Base-by-base conservation (phyloP, 2,113 vertebrate species). In the Mobula hypostoma region DNA sequence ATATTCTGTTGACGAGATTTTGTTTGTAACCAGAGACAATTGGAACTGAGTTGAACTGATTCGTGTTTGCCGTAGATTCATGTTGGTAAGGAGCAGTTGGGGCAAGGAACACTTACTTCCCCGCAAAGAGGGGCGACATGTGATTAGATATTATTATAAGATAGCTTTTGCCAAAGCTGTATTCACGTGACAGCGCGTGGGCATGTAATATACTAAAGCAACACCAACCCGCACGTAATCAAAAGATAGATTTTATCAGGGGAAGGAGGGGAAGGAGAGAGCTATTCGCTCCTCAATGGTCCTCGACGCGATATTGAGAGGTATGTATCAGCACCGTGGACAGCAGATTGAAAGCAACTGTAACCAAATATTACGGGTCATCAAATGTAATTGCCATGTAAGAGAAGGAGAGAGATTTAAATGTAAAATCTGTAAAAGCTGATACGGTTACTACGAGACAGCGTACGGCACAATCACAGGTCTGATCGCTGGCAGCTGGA, bases 301-400 rank as follows among this genome's bases (percentile, higher is more conserved):
- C 74, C 85, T 17, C 56, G 94, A 82, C 56, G 70, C 88, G n/a
- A 9, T 56, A 96, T 96, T 96, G 96, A 96, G 97, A 96, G 95
- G 96, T 96, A 97, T 96, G 40, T 97, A 98, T 98, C 98, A 98
- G 98, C 96, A 99, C 98, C 97, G 97, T 97, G 98, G 98, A 99
- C 97, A 99, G 98, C 97, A 97, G 85, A 40, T 95, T 68, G 95
- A 94, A 88, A 90, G 85, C 94, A 94, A 94, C 94, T 94, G 95
- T 94, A 95, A 95, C 95, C 95, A 95, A 96, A 95, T 95, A 95
- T 94, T 95, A 94, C 96, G 94, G 94, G 95, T 95, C 74, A 96
- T 94, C 95, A 94, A 94, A 94, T 94, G 48, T 58, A 61, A 94
- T 36, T 74, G 19, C 91, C 68, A 36, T 8, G 11, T 14, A 88